These are phyloP conservation scores for Babyrousa celebensis DNA, from an alignment of 2,797 vertebrate species.

Conservation along the genomic window DNA sequence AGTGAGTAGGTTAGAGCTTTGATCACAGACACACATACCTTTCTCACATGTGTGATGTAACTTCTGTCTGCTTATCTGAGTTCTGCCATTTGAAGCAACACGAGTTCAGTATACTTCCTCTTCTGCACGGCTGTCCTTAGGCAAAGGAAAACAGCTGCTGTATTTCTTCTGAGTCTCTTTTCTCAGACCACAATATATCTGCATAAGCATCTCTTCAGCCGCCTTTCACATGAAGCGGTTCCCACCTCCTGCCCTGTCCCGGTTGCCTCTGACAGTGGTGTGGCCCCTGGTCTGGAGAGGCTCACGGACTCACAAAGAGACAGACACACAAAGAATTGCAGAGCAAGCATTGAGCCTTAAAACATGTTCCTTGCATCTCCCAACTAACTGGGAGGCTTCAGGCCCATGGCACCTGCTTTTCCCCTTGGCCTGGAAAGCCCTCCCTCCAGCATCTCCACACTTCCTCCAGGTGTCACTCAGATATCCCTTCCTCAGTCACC, in stretches of 20 bases:
- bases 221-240: not conserved
- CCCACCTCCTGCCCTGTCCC: not conserved
- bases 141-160: not conserved
- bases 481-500: not conserved
- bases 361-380: not conserved
- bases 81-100: not conserved
- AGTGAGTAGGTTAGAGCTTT: not conserved
- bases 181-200: not conserved
- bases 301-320: not conserved
- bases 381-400: not conserved
- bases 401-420: not conserved
- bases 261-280: not conserved
- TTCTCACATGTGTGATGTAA: not conserved
- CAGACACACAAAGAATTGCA: not conserved
- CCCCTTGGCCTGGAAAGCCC: not conserved
- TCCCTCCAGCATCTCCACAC: not conserved
- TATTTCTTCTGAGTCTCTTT: not conserved
- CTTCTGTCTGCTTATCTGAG: not conserved
- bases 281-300: not conserved
- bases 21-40: rapidly evolving
- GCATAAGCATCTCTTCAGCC: not conserved
- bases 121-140: not conserved
- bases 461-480: not conserved
- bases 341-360: not conserved
- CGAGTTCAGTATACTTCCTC: not conserved